These are phyloP conservation scores for Elgaria multicarinata DNA, from an alignment of 2,113 vertebrate species.

Conservation along the genomic window DNA sequence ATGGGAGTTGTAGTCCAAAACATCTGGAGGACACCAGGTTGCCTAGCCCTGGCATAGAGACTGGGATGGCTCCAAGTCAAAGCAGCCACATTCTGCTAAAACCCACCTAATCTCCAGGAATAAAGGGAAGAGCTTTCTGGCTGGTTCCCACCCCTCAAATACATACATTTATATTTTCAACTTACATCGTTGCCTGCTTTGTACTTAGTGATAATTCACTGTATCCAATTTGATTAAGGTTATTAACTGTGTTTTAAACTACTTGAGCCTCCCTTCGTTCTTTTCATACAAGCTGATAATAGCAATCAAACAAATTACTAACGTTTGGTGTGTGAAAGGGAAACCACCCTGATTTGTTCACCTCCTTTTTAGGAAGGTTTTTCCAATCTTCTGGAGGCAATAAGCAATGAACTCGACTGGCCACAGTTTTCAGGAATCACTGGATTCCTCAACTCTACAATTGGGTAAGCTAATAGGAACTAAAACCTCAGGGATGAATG, in stretches of 20 bases:
- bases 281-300: background rate
- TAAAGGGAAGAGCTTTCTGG: background rate
- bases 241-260: background rate
- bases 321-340: background rate
- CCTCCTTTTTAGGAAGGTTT: constrained; percentile 76
- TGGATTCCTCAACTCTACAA: constrained; percentile 78
- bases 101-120: background rate
- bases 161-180: background rate
- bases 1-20: no score
- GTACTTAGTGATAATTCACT: background rate
- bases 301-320: background rate
- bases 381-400: constrained; percentile 67
- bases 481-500: background rate
- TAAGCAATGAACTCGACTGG: constrained; percentile 79
- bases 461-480: constrained; percentile 64
- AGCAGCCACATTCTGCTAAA: background rate
- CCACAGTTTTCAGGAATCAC: constrained; percentile 81
- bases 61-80: background rate
- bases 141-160: background rate
- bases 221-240: background rate
- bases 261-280: background rate
- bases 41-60: background rate
- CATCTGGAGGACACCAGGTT: background rate
- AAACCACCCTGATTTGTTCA: background rate
- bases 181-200: background rate